Percentiles rank a stretch among this genome's conserved stretches.
phyloP scores from a whole-genome alignment of 2,113 vertebrate genomes.

The Malurus melanocephalus region DNA sequence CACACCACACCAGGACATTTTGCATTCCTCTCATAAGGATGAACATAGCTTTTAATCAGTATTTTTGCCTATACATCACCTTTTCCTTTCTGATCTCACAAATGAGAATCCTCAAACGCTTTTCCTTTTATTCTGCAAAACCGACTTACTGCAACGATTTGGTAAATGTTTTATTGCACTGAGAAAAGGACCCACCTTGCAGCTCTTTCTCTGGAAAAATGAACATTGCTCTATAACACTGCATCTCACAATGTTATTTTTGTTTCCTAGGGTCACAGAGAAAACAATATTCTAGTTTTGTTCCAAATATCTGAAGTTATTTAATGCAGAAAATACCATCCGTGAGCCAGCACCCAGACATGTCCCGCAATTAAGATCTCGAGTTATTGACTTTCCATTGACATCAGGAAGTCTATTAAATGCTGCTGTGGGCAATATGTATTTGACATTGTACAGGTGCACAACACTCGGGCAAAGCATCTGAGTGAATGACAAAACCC shows the following conservation, averaged over 20 bases:
- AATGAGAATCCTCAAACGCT: neutral
- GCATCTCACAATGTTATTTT: neutral
- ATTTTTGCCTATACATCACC: neutral
- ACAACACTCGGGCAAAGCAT: neutral
- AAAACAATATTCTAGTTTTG: slow-evolving; percentile 1
- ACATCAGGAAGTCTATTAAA: slow-evolving; percentile 47
- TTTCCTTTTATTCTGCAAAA: neutral
- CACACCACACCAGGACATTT: neutral
- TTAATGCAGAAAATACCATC: neutral
- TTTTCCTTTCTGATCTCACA: neutral
- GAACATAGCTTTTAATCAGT: neutral
- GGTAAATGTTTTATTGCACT: neutral
- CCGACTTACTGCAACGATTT: neutral
- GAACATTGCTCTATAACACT: neutral
- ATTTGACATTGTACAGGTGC: slow-evolving; percentile 34
- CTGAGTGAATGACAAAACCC: neutral
- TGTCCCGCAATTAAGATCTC: slow-evolving; percentile 33
- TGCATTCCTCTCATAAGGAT: neutral
- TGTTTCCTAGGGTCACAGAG: neutral
- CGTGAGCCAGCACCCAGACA: neutral
- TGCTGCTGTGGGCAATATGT: slow-evolving; percentile 32
- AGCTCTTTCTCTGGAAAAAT: neutral
- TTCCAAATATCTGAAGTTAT: neutral
- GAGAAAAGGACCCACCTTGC: neutral
- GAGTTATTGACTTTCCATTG: slow-evolving; percentile 39